These are phyloP conservation scores for Leptonema lineaticorne DNA, from an alignment of 1,140 invertebrate species.

Conservation along the genomic window DNA sequence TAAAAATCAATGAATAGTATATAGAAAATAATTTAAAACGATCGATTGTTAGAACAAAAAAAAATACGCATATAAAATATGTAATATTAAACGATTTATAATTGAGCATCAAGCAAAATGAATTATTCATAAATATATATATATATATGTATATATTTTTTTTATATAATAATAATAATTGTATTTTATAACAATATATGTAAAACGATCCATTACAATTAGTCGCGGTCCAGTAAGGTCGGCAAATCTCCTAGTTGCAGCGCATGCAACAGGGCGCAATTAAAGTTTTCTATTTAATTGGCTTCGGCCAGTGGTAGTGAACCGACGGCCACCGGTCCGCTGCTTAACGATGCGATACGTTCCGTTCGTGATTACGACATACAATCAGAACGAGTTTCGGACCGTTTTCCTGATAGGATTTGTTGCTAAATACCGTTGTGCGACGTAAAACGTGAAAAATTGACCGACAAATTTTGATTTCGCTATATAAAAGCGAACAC, in stretches of 20 bases:
- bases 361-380: background rate
- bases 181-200: no score
- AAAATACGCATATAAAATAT: no score
- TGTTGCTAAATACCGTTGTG: background rate
- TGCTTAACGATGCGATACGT: background rate
- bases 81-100: no score
- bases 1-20: no score
- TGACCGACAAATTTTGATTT: background rate
- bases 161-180: no score
- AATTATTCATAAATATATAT: no score
- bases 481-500: no score
- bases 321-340: background rate
- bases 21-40: no score
- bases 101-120: no score
- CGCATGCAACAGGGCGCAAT: background rate
- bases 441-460: background rate
- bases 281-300: conserved; percentile 2
- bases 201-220: background rate
- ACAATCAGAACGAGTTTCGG: no score
- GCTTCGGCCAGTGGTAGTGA: background rate
- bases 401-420: background rate
- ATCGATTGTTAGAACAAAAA: no score
- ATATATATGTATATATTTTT: no score
- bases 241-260: background rate
- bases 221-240: background rate